Evolutionary conservation across 2,113 vertebrate species (phyloP), one percentile per base, ranked within the genome.

Genomic region (Gambusia affinis): DNA sequence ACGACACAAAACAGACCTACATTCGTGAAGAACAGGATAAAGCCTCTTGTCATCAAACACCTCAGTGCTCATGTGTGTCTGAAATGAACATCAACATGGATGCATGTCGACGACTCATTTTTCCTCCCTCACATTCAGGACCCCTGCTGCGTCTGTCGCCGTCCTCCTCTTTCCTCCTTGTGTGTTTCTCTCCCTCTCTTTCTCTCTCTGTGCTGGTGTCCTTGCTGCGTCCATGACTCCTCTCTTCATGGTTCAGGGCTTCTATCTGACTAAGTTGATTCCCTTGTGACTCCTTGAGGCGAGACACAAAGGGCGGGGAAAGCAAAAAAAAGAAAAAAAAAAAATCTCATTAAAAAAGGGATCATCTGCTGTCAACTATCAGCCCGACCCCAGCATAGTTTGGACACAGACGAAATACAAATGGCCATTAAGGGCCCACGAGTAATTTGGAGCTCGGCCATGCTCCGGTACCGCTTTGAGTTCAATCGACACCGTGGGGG

Each of bases 281-380:
- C 90, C 88, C 89, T 80, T 69, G 88, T 88, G 90, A 75, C 33
- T 31, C 87, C 87, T 73, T 75, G 79, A 85, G 82, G 74, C 42
- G 72, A 87, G 85, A 85, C 76, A 61, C 71, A 77, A 64, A 73
- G 4, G 19, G 51, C 2, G 31, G 65, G 64, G 33, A 17, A 60
- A 29, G 17, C 12, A 12, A 30, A 76, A 83, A 86, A 85, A 10
- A 33, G n/a, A 33, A 33, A 33, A 33, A 7, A 10, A 37, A 11
- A 37, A 86, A 90, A 89, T 81, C 87, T 88, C 86, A 91, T 91
- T 90, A 91, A 78, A 88, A 79, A 86, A 77, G 57, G 88, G 79
- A 88, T 91, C 88, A 88, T 87, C 85, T 89, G 83, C 87, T 88
- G 82, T 88, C 88, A 82, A 62, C 79, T 42, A 68, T 29, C n/a